Evolutionary conservation across 2,113 vertebrate genomes (phyloP), one percentile per base, ranked within the genome.

Genomic region (Solea solea): DNA sequence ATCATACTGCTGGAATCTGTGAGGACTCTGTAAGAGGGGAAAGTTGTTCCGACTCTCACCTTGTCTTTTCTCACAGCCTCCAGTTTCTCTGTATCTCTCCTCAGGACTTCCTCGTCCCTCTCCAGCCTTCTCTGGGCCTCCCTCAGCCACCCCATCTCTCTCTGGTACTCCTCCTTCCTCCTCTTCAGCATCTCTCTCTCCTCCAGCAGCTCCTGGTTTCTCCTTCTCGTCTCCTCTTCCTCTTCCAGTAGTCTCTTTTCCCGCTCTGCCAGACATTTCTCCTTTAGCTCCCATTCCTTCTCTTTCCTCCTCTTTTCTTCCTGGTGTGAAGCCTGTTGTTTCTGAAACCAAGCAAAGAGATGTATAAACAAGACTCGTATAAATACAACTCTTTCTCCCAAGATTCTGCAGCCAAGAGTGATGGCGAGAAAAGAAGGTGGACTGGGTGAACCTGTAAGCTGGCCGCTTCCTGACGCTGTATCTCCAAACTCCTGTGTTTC

Each of bases 401-500:
- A 21, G 4, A 21, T 14, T 15, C n/a, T 11, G 34, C 34, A 56
- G 13, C 9, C 46, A 27, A 21, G 15, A 55, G 11, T 16, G 34
- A 51, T 34, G 49, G 4, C 5, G 3, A 34, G 45, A 48, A 9
- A 48, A 13, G 44, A 57, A 61, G 11, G 12, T 4, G 27, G 50
- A 11, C 21, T 7, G 50, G 7, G 21, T 21, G 54, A 46, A 87
- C 86, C 86, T 88, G 95, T 56, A 96, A 92, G 78, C 95, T 95
- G 71, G 95, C 95, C 27, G 95, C 69, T 66, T 96, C 96, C 88
- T 97, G 96, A 16, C 96, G 91, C 84, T 96, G 96, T 80, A 96
- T 95, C 89, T 98, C 96, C 88, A 97, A 81, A 86, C 91, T 96
- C 65, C 96, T 94, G 89, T 97, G 95, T 86, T 97, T 97, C 92